Percentiles rank a stretch among this genome's conserved stretches.
Evolutionary conservation across 2,888 invertebrate genomes (phyloP).

Genomic region (Drosophila yooni): DNA sequence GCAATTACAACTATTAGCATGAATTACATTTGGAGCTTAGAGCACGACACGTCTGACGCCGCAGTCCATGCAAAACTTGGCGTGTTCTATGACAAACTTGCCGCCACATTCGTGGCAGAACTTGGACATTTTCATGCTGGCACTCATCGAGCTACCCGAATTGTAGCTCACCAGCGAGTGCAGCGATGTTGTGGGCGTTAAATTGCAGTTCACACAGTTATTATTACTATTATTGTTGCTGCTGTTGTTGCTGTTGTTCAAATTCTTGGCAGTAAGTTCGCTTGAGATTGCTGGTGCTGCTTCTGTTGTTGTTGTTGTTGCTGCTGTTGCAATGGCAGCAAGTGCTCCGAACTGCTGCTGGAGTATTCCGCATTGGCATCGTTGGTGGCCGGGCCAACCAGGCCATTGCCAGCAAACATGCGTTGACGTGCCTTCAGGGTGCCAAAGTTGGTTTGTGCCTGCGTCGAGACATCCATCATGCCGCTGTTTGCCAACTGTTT

Average conservation of each 20-base stretch:
- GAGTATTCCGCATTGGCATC: conserved; percentile 82
- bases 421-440: conserved; percentile 73
- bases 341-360: conserved; percentile 88
- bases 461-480: conserved; percentile 65
- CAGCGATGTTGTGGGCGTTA: conserved; percentile 59
- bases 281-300: conserved; percentile 51
- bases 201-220: not conserved
- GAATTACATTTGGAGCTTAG: conserved; percentile 50
- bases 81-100: conserved; percentile 91
- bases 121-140: conserved; percentile 87
- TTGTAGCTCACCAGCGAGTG: conserved; percentile 65
- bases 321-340: conserved; percentile 83
- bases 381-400: not conserved
- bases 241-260: conserved; percentile 38
- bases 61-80: conserved; percentile 97
- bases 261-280: conserved; percentile 49
- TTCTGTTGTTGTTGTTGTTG: conserved; percentile 43
- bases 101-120: conserved; percentile 97
- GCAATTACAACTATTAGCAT: conserved; percentile 12
- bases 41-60: conserved; percentile 91
- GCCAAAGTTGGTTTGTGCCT: conserved; percentile 63
- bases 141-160: conserved; percentile 66
- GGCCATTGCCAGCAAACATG: conserved; percentile 84
- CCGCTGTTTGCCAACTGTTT: conserved; percentile 28
- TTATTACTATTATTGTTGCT: conserved; percentile 13